Evolutionary conservation across 2,113 vertebrate genomes (phyloP), one percentile per base, ranked within the genome.

Genomic region (Hirundichthys speculiger): DNA sequence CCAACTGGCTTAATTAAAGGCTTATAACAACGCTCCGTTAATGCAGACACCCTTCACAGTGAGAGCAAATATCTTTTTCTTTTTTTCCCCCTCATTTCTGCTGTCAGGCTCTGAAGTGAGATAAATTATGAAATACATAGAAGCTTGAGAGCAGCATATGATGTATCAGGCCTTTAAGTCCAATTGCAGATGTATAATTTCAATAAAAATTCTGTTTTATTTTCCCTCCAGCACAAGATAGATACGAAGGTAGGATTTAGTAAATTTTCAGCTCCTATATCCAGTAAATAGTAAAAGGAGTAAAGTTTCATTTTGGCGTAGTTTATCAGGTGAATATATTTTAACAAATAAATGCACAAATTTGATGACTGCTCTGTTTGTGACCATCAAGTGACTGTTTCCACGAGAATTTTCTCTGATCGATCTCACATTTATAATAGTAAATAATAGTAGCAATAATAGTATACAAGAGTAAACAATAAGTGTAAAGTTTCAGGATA

Each of bases 1-100:
- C 85, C 69, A 55, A 52, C 66, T 22, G 84, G 77, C 77, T 75
- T 83, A 89, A 91, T 91, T 90, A 90, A 77, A 80, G 56, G 25
- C 60, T 61, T 79, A 82, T 86, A 83, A 73, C 68, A 82, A 79
- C 74, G 58, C 60, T 73, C 43, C 76, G 59, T 81, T 79, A 69
- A 62, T 64, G 56, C 39, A 57, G 63, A 62, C 64, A 68, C 63
- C 68, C 58, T 73, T 79, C 64, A 43, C 55, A 18, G 42, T 70
- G 21, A 46, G 42, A 80, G 56, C 70, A 85, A 83, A 83, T n/a
- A n/a, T n/a, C 78, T 78, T 85, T 60, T 20, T 61, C 84, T 79
- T 72, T 75, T 39, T 60, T 66, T 77, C 51, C 7, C 11, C 11
- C 1, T 7, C 30, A 10, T 34, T 34, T 60, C 43, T 13, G 51